These are phyloP conservation scores for Drosophila serrata DNA, from an alignment of 1,140 invertebrate genomes.

Conservation along the genomic window DNA sequence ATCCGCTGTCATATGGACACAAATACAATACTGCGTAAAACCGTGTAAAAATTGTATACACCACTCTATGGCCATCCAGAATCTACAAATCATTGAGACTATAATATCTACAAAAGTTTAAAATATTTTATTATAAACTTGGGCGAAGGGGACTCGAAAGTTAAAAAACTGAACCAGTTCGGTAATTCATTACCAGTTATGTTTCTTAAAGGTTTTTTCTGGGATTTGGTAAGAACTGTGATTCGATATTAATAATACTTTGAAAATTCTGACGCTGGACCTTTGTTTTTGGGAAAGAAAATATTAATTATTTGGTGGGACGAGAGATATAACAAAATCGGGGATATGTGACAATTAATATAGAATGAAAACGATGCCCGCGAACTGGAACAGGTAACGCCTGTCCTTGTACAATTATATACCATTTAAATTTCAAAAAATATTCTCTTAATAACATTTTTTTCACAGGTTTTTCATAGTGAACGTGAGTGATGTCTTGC, in stretches of 20 bases:
- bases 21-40: too few species aligned
- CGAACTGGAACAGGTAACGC: slow-evolving; percentile 39
- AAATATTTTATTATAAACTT: not conserved
- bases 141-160: not conserved
- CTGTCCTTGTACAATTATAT: slow-evolving; percentile 14
- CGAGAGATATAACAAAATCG: not conserved
- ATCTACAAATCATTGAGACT: not conserved
- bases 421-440: not conserved
- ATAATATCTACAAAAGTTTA: not conserved
- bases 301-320: not conserved
- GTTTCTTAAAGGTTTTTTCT: not conserved
- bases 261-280: not conserved
- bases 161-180: not conserved
- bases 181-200: too few species aligned
- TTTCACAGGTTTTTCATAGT: slow-evolving; percentile 37
- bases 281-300: not conserved
- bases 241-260: not conserved
- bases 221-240: not conserved
- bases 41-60: too few species aligned
- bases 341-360: not conserved
- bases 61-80: too few species aligned
- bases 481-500: slow-evolving; percentile 37
- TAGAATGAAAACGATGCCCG: not conserved
- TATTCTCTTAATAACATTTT: slow-evolving; percentile 30
- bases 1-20: not conserved